These are phyloP conservation scores for Melinaea menophilus DNA, from an alignment of 2,888 invertebrate genomes.

Conservation along the genomic window DNA sequence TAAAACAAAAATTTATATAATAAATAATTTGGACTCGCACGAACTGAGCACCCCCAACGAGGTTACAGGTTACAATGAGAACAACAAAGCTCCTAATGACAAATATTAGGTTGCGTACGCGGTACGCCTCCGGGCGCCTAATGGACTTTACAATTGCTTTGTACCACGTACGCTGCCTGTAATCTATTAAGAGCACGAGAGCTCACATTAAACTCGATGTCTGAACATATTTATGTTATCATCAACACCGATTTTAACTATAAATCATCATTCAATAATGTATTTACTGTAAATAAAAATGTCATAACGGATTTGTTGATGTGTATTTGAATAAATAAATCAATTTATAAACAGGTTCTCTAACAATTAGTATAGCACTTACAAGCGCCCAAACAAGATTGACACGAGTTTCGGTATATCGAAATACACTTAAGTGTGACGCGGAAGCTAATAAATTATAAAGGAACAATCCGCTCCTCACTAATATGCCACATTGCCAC, in stretches of 20 bases:
- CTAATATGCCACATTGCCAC: constrained; percentile 64
- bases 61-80: constrained; percentile 48
- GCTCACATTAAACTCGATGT: constrained; percentile 45
- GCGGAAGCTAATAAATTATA: constrained; percentile 59
- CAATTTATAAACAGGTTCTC: constrained; percentile 21
- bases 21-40: constrained; percentile 60
- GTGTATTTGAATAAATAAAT: constrained; percentile 12
- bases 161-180: constrained; percentile 46
- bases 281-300: neutral
- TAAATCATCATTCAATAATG: constrained; percentile 7
- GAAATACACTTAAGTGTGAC: constrained; percentile 38
- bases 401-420: constrained; percentile 41
- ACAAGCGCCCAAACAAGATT: constrained; percentile 39
- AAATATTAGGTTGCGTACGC: constrained; percentile 62
- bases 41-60: constrained; percentile 48
- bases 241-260: constrained; percentile 12
- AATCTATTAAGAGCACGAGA: constrained; percentile 51
- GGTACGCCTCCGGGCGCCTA: constrained; percentile 57
- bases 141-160: constrained; percentile 70
- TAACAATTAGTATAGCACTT: constrained; percentile 38
- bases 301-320: neutral
- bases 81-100: constrained; percentile 69
- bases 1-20: constrained; percentile 59
- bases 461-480: constrained; percentile 57
- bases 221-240: constrained; percentile 18